Evolutionary conservation across 2,888 invertebrate species (phyloP).

Genomic region (Listrodromus nycthemerus): DNA sequence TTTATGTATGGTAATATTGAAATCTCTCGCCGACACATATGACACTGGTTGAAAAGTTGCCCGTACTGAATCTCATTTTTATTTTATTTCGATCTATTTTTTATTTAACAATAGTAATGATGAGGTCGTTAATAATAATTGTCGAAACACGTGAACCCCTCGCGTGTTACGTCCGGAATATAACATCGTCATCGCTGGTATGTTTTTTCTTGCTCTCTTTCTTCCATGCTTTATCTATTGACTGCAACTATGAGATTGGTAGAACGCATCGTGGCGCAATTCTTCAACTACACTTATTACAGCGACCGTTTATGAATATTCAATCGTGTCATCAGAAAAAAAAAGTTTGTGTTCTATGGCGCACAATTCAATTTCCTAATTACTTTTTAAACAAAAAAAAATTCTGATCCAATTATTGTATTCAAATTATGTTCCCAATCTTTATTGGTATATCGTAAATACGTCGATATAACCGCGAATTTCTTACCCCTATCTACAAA

Average conservation of each 20-base stretch:
- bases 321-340: slow-evolving; percentile 34
- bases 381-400: background rate
- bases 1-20: slow-evolving; percentile 44
- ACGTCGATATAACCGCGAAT: too few species aligned
- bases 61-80: slow-evolving; percentile 24
- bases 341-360: slow-evolving; percentile 29
- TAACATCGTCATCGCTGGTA: slow-evolving; percentile 3
- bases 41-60: slow-evolving; percentile 38
- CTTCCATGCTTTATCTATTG: slow-evolving; percentile 67
- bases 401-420: background rate
- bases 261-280: slow-evolving; percentile 65
- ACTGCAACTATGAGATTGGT: slow-evolving; percentile 71
- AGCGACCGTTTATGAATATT: slow-evolving; percentile 70
- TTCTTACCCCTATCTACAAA: background rate
- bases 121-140: slow-evolving; percentile 44
- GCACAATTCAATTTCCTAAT: background rate
- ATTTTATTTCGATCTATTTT: slow-evolving; percentile 33
- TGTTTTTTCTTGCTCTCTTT: slow-evolving; percentile 22
- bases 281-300: slow-evolving; percentile 77
- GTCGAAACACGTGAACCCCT: slow-evolving; percentile 27
- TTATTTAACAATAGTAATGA: slow-evolving; percentile 42
- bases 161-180: slow-evolving; percentile 24
- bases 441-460: background rate
- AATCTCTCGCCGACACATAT: slow-evolving; percentile 41
- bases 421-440: background rate